Conservation (phyloP, 2,113 vertebrate species). For the Barbus barbus region DNA sequence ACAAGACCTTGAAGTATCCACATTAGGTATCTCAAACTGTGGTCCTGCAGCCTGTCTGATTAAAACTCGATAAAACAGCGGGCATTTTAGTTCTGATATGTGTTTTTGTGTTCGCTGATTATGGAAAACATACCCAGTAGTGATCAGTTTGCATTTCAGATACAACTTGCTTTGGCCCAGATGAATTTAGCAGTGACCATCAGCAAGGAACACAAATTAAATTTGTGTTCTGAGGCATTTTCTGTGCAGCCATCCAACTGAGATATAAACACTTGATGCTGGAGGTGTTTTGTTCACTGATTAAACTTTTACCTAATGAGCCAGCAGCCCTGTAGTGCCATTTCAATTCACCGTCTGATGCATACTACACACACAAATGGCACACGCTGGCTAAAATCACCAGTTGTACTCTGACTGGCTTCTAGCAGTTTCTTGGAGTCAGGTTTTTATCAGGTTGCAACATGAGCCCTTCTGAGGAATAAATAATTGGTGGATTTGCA, state of each 20-base stretch:
- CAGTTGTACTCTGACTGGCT: background rate
- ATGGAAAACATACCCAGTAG: background rate
- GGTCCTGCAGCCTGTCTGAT: background rate
- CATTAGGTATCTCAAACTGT: conserved; percentile 1
- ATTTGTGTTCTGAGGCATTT: background rate
- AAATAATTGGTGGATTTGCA: too few relatives aligned
- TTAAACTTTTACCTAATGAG: background rate
- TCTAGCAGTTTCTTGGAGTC: background rate
- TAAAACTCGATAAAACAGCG: background rate
- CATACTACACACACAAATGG: background rate
- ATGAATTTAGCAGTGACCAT: background rate
- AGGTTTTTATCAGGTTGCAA: background rate
- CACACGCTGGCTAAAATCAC: background rate
- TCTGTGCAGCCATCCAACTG: conserved; percentile 1
- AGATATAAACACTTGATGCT: background rate
- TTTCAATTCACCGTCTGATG: background rate
- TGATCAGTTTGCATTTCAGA: background rate
- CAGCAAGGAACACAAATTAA: background rate
- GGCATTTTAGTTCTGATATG: background rate
- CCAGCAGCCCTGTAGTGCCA: background rate
- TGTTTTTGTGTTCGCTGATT: conserved; percentile 1
- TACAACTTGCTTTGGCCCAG: conserved; percentile 1
- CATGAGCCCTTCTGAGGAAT: background rate
- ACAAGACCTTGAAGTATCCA: background rate
- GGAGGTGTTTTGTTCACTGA: background rate